Conservation (phyloP, 1,140 invertebrate species). For the Tetraneura akinire region DNA sequence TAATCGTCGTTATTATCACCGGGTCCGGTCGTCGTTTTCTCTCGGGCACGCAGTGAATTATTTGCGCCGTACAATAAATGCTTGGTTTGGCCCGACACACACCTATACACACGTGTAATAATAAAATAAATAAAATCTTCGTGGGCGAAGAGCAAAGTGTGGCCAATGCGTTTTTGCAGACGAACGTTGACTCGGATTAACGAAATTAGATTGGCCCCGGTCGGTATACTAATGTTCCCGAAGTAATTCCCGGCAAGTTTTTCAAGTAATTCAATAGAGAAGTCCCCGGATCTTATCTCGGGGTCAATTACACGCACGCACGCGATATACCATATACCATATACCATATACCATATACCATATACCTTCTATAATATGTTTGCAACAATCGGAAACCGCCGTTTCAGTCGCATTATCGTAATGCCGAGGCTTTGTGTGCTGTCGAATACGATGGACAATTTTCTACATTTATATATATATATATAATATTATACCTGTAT, state of each 20-base stretch:
- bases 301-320: conserved; percentile 25
- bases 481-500: no score
- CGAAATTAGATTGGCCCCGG: conserved; percentile 34
- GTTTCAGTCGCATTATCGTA: neutral
- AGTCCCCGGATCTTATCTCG: neutral
- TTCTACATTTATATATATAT: no score
- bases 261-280: conserved; percentile 22
- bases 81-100: neutral
- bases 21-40: conserved; percentile 14
- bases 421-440: neutral
- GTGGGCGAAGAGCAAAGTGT: neutral
- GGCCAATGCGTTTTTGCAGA: neutral
- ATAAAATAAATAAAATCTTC: no score
- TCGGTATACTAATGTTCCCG: conserved; percentile 27
- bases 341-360: no score
- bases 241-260: conserved; percentile 29
- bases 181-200: conserved; percentile 35
- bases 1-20: neutral
- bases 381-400: conserved; percentile 28
- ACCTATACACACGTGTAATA: neutral
- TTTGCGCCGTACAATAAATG: neutral
- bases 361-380: no score
- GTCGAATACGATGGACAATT: no score
- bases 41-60: conserved; percentile 1
- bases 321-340: no score